These are phyloP conservation scores for Agonopterix arenella DNA, from an alignment of 2,888 invertebrate species.

Conservation along the genomic window DNA sequence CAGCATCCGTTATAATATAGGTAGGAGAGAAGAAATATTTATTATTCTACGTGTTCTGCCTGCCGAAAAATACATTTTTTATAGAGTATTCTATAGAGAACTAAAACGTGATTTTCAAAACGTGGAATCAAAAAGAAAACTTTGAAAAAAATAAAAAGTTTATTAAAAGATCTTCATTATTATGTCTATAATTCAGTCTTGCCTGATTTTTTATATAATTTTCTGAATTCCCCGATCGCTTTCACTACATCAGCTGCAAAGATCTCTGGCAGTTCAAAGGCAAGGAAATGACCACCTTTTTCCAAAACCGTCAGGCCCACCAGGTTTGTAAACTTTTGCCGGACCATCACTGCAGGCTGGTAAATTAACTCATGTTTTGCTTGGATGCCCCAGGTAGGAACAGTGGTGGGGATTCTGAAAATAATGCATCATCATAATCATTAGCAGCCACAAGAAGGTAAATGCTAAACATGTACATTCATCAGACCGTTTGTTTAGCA, in stretches of 20 bases:
- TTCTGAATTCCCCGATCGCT: constrained; percentile 41
- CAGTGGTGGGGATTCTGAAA: constrained; percentile 78
- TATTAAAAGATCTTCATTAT: no score
- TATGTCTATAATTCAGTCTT: constrained; percentile 60
- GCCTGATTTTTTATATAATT: constrained; percentile 18
- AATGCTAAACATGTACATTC: no score
- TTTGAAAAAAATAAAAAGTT: no score
- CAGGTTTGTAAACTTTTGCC: constrained; percentile 78
- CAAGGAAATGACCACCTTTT: constrained; percentile 91
- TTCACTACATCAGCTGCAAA: constrained; percentile 81
- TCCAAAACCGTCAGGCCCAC: constrained; percentile 78
- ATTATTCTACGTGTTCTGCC: no score
- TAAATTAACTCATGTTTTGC: constrained; percentile 83
- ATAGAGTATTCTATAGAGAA: no score
- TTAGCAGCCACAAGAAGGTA: no score
- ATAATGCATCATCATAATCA: constrained; percentile 1
- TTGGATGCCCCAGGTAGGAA: constrained; percentile 82
- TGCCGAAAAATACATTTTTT: no score
- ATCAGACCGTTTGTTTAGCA: no score
- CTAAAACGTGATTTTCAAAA: no score
- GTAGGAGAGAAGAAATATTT: no score
- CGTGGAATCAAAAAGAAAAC: no score
- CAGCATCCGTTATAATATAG: no score
- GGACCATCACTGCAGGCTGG: constrained; percentile 74
- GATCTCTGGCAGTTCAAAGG: constrained; percentile 84